These are phyloP conservation scores for Champsocephalus esox DNA, from an alignment of 2,797 vertebrate species.

Conservation along the genomic window DNA sequence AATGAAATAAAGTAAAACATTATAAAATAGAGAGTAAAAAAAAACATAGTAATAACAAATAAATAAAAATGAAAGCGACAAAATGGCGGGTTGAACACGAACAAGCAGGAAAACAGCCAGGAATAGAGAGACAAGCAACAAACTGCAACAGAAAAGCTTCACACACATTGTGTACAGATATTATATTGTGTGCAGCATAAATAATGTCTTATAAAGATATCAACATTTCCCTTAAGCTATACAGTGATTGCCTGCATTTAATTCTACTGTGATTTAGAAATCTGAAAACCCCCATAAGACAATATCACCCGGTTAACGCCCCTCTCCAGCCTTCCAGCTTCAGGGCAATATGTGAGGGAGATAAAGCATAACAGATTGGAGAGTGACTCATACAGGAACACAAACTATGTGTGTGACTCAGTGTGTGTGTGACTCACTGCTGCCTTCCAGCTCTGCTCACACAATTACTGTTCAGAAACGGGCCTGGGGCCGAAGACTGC, in stretches of 20 bases:
- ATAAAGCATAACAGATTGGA: slow-evolving; percentile 85
- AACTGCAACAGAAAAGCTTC: not conserved
- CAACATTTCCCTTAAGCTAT: not conserved
- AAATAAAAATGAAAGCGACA: too few relatives aligned
- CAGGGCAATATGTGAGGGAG: slow-evolving; percentile 73
- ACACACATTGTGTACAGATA: not conserved
- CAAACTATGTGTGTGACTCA: slow-evolving; percentile 81
- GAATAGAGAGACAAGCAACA: not conserved
- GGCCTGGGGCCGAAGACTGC: slow-evolving; percentile 66
- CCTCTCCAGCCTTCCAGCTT: slow-evolving; percentile 53
- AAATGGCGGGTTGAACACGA: too few relatives aligned
- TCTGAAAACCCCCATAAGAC: slow-evolving; percentile 24
- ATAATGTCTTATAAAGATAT: not conserved
- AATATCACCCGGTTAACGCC: slow-evolving; percentile 58
- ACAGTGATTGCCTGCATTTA: slow-evolving; percentile 9
- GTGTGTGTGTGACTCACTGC: slow-evolving; percentile 81
- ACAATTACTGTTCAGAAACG: slow-evolving; percentile 78
- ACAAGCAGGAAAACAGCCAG: not conserved
- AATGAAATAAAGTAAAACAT: too few relatives aligned
- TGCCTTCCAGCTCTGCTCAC: slow-evolving; percentile 82
- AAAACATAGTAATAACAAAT: too few relatives aligned
- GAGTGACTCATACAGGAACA: slow-evolving; percentile 85
- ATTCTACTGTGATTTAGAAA: slow-evolving; percentile 16
- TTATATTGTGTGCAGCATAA: not conserved
- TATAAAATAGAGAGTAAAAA: too few relatives aligned